Percentiles rank a stretch among this genome's conserved stretches.
These are phyloP conservation scores for Neocloeon triangulifer DNA, from an alignment of 1,140 invertebrate species.

Conservation along the genomic window DNA sequence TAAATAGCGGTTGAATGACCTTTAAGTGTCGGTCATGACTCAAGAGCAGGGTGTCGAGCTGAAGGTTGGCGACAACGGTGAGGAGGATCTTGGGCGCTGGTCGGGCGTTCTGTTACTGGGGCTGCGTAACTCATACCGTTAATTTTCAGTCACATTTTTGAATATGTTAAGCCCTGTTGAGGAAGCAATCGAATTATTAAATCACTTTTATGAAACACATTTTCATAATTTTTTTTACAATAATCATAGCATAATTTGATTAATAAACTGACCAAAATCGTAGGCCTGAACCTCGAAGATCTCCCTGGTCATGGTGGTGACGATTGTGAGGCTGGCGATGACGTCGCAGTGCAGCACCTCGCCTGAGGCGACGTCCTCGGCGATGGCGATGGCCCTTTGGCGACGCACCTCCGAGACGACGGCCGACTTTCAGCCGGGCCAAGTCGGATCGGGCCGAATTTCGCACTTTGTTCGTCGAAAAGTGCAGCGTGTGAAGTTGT, in stretches of 20 bases:
- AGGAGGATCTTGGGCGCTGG: slow-evolving; percentile 19
- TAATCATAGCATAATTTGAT: slow-evolving; percentile 1
- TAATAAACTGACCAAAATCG: slow-evolving; percentile 47
- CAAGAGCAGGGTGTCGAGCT: slow-evolving; percentile 62
- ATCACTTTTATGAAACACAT: too few relatives aligned
- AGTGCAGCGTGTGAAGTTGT: slow-evolving; percentile 79
- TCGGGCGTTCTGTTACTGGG: slow-evolving; percentile 32
- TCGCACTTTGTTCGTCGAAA: slow-evolving; percentile 75
- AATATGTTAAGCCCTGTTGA: too few relatives aligned
- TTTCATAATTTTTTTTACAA: too few relatives aligned
- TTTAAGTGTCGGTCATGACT: slow-evolving; percentile 34
- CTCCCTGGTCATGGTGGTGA: slow-evolving; percentile 79
- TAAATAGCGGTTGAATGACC: too few relatives aligned
- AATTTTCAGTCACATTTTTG: too few relatives aligned
- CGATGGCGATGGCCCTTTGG: slow-evolving; percentile 71
- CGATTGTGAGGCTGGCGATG: slow-evolving; percentile 73
- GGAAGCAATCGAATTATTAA: too few relatives aligned
- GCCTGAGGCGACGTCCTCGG: slow-evolving; percentile 60
- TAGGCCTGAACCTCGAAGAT: slow-evolving; percentile 76
- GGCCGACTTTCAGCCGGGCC: slow-evolving; percentile 16
- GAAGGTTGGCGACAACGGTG: slow-evolving; percentile 62
- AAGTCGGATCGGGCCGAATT: too few relatives aligned
- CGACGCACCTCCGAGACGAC: slow-evolving; percentile 42
- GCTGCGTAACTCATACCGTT: too few relatives aligned
- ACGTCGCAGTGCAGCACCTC: slow-evolving; percentile 76